These are phyloP conservation scores for Lerista edwardsae DNA, from an alignment of 2,797 vertebrate genomes.

Conservation along the genomic window DNA sequence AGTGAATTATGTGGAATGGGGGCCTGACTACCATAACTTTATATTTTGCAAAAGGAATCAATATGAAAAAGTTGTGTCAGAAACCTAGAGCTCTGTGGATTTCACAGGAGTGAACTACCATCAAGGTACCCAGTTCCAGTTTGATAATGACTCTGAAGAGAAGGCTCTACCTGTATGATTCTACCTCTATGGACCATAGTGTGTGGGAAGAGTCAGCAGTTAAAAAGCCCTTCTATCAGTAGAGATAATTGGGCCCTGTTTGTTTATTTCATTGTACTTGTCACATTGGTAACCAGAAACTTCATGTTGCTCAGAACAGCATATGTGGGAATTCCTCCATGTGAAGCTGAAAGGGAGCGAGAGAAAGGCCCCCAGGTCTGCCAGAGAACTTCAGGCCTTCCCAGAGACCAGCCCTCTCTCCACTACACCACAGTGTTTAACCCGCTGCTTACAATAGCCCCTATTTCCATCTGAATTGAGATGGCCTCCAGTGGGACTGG, in stretches of 20 bases:
- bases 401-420: neutral
- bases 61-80: neutral
- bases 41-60: neutral
- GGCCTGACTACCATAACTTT: neutral
- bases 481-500: neutral
- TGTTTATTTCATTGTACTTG: neutral
- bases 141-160: too few species aligned
- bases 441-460: neutral
- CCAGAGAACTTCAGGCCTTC: neutral
- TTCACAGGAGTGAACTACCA: neutral
- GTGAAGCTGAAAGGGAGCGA: slow-evolving; percentile 28
- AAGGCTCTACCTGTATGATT: neutral
- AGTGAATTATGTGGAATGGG: neutral
- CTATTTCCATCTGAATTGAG: neutral
- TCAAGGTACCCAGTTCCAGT: neutral
- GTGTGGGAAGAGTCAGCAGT: neutral
- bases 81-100: neutral
- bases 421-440: neutral
- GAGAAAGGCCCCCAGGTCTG: too few species aligned
- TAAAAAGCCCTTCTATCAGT: slow-evolving; percentile 3
- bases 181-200: neutral
- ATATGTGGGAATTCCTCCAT: slow-evolving; percentile 27
- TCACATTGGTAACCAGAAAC: neutral
- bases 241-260: neutral
- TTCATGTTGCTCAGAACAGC: neutral